Base-by-base conservation (phyloP, 1,140 invertebrate genomes). In the Neodiprion pinetum region DNA sequence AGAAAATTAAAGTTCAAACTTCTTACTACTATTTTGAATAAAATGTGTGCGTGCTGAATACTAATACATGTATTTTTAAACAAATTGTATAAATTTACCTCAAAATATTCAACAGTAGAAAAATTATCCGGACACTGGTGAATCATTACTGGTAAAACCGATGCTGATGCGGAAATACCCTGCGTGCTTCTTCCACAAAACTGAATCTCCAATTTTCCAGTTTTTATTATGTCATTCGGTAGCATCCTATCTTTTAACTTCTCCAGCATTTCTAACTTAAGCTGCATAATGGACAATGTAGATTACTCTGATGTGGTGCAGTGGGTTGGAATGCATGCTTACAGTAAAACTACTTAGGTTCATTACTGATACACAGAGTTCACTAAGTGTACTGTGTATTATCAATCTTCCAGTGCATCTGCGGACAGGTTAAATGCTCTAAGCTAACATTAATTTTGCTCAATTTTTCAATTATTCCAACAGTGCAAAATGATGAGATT, bases 91-190 rank as follows among this genome's bases (percentile, higher is more conserved):
- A 48, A n/a, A 78, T 86, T 86, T 84, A 94, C 93, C 89, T 96
- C 93, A 87, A 95, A 96, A 84, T 95, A 96, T 76, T 93, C 91
- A 9, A 95, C 91, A 11, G 94, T 95, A 4, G 93, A 95, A 85
- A 96, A 96, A 80, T 94, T 91, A 12, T 93, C 91, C 1, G 95
- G 95, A 87, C 94, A 95, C 70, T 93, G 91, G 86, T 94, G 92
- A 74, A 95, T 87, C 76, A 93, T 88, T 71, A 96, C 90, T 9
- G 95, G 95, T 53, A 96, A 84, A 69, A 91, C 89, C 67, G 86
- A 89, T 14, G 90, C 84, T 12, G 91, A 90, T 21, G 93, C 89
- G 9, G 78, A 66, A 12, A 79, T 81, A 3, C 77, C 40, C 73
- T 82, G 76, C 0, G 85, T 85, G 4, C 86, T 89, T 74, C 90